Percentiles rank a stretch among this genome's conserved stretches.
Conservation (phyloP, 2,888 invertebrate genomes). For the Busseola fusca region DNA sequence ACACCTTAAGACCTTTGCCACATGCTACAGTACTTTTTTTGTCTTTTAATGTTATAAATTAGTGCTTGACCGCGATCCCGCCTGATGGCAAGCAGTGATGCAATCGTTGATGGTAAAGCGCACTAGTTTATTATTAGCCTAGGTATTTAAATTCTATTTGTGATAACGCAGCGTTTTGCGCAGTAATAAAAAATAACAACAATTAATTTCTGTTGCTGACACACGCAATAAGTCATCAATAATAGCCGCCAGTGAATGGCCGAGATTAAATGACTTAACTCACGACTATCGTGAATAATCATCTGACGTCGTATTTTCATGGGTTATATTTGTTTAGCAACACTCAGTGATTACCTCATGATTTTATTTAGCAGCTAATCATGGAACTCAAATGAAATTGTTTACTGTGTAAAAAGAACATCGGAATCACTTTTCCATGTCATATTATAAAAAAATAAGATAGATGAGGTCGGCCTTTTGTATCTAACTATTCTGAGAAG, state of each 20-base stretch:
- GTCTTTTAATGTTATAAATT: too few species aligned
- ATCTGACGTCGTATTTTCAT: background rate
- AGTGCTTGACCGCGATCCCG: too few species aligned
- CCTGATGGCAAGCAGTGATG: too few species aligned
- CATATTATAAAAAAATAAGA: too few species aligned
- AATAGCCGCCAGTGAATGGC: conserved; percentile 3
- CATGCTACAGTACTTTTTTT: conserved; percentile 23
- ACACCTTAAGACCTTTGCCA: conserved; percentile 1
- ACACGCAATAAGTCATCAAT: conserved; percentile 26
- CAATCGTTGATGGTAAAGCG: too few species aligned
- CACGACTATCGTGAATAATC: conserved; percentile 6
- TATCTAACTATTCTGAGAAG: background rate
- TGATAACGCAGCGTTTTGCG: conserved; percentile 15
- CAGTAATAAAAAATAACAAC: conserved; percentile 14
- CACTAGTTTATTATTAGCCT: too few species aligned
- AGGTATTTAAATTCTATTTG: too few species aligned
- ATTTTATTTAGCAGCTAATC: conserved; percentile 18
- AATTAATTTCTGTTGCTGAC: conserved; percentile 22
- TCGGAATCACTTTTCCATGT: too few species aligned
- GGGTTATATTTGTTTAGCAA: conserved; percentile 33
- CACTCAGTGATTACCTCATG: conserved; percentile 8
- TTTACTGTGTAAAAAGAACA: too few species aligned
- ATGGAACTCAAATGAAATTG: background rate
- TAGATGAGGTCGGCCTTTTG: too few species aligned
- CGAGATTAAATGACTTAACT: conserved; percentile 12